Conservation (phyloP, 37 sponge, comb jelly and placozoan species). For the Chondrilla cf. caribensis region DNA sequence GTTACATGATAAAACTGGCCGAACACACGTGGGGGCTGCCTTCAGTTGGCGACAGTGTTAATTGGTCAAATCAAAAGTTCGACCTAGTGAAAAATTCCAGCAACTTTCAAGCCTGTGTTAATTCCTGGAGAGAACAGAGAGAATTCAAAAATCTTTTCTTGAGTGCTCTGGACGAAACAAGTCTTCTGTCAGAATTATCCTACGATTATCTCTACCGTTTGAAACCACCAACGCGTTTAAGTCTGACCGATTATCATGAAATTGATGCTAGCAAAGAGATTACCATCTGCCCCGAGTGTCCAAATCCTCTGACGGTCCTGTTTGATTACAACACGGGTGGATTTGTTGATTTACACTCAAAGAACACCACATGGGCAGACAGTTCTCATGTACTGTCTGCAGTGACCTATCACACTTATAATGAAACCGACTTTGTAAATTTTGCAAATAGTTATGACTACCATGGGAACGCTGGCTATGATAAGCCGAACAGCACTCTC, state of each 20-base stretch:
- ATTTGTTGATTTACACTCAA: neutral
- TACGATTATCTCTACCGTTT: neutral
- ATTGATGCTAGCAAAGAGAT: neutral
- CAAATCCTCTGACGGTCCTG: conserved; percentile 4
- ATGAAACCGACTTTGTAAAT: conserved; percentile 49
- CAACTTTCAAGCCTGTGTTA: conserved; percentile 22
- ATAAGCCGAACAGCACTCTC: conserved; percentile 51
- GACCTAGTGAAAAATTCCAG: conserved; percentile 15
- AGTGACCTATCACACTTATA: conserved; percentile 63
- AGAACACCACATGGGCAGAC: conserved; percentile 27
- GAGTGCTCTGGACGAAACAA: neutral
- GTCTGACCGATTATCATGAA: neutral
- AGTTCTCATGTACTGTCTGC: neutral
- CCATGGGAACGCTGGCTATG: conserved; percentile 60
- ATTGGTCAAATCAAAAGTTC: conserved; percentile 55
- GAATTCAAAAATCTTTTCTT: conserved; percentile 32
- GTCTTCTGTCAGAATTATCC: neutral
- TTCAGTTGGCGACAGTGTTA: conserved; percentile 20
- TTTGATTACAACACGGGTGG: conserved; percentile 8
- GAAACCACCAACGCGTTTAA: neutral
- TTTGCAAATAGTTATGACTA: conserved; percentile 40
- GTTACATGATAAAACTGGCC: conserved; percentile 59
- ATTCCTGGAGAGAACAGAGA: conserved; percentile 65
- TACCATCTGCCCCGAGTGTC: neutral
- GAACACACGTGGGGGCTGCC: conserved; percentile 72